phyloP scores from a whole-genome alignment of 1,140 invertebrate species.

The Ridgeia piscesae region DNA sequence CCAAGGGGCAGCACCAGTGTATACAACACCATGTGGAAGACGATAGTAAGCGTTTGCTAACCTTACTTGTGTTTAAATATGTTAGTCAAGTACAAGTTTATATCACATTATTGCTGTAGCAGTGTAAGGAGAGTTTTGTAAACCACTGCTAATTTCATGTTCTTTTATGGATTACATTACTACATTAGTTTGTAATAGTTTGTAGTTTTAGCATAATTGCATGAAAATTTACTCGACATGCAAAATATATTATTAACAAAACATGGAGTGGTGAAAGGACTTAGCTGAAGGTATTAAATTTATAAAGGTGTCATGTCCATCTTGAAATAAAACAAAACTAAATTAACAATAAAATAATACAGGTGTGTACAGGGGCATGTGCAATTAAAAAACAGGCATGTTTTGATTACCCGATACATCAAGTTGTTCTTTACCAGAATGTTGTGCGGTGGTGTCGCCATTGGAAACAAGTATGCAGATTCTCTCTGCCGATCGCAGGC shows the following conservation, averaged over 20 bases:
- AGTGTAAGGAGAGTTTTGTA: neutral
- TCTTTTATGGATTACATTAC: neutral
- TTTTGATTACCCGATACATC: neutral
- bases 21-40: neutral
- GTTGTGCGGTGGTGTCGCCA: slow-evolving; percentile 80
- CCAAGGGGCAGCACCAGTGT: slow-evolving; percentile 9
- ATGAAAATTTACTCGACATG: slow-evolving; percentile 6
- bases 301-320: slow-evolving; percentile 37
- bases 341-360: no score
- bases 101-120: neutral
- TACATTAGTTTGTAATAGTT: neutral
- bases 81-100: neutral
- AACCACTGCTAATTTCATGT: neutral
- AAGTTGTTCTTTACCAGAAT: slow-evolving; percentile 63
- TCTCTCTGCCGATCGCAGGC: slow-evolving; percentile 70
- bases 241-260: no score
- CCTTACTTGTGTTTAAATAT: neutral
- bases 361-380: no score
- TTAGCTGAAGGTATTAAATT: no score
- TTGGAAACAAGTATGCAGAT: slow-evolving; percentile 77
- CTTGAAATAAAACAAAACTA: no score
- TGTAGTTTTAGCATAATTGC: neutral
- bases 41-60: neutral
- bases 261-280: no score
- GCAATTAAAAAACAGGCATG: no score